Evolutionary conservation across 2,888 invertebrate genomes (phyloP).

Genomic region (Tachina fera): DNA sequence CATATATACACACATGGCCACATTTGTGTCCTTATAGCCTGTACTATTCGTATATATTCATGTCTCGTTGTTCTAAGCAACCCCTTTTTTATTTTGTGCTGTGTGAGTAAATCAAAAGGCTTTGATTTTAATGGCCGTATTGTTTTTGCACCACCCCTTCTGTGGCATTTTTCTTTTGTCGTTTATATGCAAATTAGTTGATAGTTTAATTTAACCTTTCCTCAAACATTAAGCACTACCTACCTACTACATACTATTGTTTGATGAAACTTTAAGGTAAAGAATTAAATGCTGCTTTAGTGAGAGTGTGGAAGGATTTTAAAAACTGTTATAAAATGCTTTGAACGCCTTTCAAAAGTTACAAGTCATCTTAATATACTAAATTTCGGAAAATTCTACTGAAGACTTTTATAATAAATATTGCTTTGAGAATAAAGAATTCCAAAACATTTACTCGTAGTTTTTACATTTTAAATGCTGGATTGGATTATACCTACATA

Average conservation of each 20-base stretch:
- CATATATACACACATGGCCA: constrained; percentile 5
- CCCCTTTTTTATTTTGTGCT: constrained; percentile 62
- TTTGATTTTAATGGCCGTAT: constrained; percentile 73
- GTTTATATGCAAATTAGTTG: constrained; percentile 69
- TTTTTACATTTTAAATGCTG: no score
- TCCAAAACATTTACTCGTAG: no score
- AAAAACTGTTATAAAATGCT: neutral
- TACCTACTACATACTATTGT: neutral
- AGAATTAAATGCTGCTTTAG: neutral
- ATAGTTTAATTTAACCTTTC: constrained; percentile 60
- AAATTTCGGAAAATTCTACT: no score
- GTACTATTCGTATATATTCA: neutral
- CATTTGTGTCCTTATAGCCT: constrained; percentile 10
- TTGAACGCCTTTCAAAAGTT: no score
- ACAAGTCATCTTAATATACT: no score
- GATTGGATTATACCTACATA: no score
- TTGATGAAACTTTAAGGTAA: constrained; percentile 5
- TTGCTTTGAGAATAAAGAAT: no score
- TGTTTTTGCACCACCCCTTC: constrained; percentile 64
- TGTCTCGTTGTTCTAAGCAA: constrained; percentile 54
- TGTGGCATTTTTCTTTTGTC: constrained; percentile 39
- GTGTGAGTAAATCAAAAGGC: constrained; percentile 25
- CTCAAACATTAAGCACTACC: constrained; percentile 12
- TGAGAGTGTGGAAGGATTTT: neutral
- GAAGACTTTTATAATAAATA: no score